A percentile compares a stretch with the other conserved stretches of the same genome.
Evolutionary conservation across 2,113 vertebrate genomes (phyloP).

Genomic region (Xenopus borealis): DNA sequence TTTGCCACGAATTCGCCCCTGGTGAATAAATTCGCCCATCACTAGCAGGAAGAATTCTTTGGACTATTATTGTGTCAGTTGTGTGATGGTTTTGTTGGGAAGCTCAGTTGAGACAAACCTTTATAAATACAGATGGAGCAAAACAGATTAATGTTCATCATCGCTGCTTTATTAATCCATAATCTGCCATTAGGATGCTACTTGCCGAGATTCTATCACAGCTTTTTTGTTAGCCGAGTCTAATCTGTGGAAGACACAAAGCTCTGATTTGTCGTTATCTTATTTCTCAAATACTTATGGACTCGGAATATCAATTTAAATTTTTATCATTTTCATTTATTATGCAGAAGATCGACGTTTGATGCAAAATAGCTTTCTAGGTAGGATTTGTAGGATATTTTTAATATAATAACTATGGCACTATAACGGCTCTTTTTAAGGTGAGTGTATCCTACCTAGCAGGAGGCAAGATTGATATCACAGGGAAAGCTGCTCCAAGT

Average conservation of each 20-base stretch:
- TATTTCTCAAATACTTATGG: neutral
- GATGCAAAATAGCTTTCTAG: too few relatives aligned
- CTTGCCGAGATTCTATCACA: neutral
- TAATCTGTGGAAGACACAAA: neutral
- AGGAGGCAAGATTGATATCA: too few relatives aligned
- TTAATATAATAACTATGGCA: too few relatives aligned
- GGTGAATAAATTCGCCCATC: too few relatives aligned
- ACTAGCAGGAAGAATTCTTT: too few relatives aligned
- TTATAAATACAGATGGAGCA: neutral
- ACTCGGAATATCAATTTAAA: neutral
- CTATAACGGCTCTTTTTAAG: too few relatives aligned
- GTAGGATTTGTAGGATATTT: too few relatives aligned
- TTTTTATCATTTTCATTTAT: neutral
- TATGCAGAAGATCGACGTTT: neutral
- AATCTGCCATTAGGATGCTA: neutral
- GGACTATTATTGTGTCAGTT: too few relatives aligned
- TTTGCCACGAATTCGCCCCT: too few relatives aligned
- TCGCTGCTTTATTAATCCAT: neutral
- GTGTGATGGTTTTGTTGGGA: neutral
- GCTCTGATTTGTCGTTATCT: neutral
- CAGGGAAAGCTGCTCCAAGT: too few relatives aligned
- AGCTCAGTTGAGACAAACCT: neutral
- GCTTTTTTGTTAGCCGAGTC: neutral
- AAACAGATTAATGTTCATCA: neutral
- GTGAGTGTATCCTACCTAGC: too few relatives aligned